phyloP scores from a whole-genome alignment of 1,140 invertebrate species.

The Neotoxoptera formosana region DNA sequence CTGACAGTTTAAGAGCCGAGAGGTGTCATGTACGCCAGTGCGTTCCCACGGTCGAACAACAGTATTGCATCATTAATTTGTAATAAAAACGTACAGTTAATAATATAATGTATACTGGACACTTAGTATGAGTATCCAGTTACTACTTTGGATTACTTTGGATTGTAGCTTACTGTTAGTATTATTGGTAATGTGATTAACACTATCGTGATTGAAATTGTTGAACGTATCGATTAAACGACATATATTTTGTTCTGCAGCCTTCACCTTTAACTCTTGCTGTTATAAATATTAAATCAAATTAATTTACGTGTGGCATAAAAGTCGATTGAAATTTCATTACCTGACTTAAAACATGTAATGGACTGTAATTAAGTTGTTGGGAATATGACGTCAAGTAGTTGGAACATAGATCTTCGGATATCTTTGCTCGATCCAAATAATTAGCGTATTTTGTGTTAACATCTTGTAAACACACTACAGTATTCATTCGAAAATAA shows the following conservation, averaged over 20 bases:
- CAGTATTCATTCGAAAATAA: neutral
- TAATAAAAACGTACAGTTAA: no score
- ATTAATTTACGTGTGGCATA: neutral
- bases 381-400: neutral
- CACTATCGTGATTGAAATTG: neutral
- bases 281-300: conserved; percentile 7
- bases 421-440: neutral
- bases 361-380: neutral
- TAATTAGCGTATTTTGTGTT: conserved; percentile 20
- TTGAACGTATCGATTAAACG: conserved; percentile 35
- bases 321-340: neutral
- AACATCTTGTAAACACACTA: neutral
- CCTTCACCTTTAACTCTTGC: conserved; percentile 42
- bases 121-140: no score
- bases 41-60: no score
- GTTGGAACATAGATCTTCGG: neutral
- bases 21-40: no score
- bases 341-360: conserved; percentile 34
- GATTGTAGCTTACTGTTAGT: conserved; percentile 36
- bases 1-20: no score
- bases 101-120: no score
- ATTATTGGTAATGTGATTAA: neutral
- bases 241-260: conserved; percentile 40
- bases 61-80: no score
- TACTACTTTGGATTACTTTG: no score